phyloP scores from a whole-genome alignment of 2,797 vertebrate species.

The Gallinago stenura region DNA sequence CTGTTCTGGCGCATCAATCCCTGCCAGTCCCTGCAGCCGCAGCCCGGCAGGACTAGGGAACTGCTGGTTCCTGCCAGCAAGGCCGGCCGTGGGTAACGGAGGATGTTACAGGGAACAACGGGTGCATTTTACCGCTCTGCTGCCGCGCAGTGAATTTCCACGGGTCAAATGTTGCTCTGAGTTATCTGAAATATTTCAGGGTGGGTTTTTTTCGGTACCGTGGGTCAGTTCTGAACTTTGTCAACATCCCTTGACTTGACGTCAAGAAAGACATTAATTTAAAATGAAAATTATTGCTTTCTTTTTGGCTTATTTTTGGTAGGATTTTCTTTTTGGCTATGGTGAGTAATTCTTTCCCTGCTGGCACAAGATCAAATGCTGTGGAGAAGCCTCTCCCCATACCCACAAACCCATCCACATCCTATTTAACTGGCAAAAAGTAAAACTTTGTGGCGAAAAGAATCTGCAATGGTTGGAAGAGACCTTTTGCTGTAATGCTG shows the following conservation, averaged over 20 bases:
- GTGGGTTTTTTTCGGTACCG: accelerated
- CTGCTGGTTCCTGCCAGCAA: background rate
- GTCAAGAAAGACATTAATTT: background rate
- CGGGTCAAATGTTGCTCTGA: background rate
- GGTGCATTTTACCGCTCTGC: background rate
- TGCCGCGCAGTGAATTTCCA: background rate
- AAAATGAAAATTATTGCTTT: background rate
- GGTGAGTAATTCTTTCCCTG: background rate
- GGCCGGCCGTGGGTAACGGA: background rate
- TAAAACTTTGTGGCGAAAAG: background rate
- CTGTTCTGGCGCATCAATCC: background rate
- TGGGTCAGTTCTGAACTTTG: background rate
- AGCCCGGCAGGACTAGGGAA: constrained; percentile 9
- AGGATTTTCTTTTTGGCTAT: background rate
- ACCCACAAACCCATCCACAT: background rate
- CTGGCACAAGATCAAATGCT: background rate
- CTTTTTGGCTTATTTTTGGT: background rate
- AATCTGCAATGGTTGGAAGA: background rate
- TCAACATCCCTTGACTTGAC: background rate
- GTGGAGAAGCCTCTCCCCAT: background rate
- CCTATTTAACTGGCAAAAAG: background rate
- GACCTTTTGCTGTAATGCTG: background rate
- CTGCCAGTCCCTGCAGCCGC: background rate
- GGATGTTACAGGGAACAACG: constrained; percentile 23
- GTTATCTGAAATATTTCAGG: background rate